Conservation (phyloP, 2,113 vertebrate species). For the Butastur rufipennis region DNA sequence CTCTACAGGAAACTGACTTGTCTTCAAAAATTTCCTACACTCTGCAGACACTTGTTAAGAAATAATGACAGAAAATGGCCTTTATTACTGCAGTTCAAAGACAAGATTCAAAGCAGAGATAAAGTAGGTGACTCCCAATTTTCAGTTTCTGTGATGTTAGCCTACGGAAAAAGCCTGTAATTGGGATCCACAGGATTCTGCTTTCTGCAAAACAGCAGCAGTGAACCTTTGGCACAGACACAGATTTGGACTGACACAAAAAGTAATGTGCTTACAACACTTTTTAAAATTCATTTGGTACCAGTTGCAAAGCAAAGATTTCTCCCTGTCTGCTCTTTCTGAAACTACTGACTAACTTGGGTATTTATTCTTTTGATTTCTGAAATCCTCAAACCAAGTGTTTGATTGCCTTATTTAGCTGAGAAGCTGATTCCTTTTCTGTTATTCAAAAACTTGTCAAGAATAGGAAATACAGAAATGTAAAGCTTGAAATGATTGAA, state of each 20-base stretch:
- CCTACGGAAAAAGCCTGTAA: neutral
- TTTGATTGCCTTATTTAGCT: neutral
- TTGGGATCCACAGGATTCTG: constrained; percentile 21
- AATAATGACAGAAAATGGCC: constrained; percentile 47
- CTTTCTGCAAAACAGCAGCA: neutral
- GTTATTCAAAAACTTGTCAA: neutral
- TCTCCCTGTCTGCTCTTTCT: neutral
- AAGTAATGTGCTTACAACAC: neutral
- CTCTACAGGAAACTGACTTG: constrained; percentile 36
- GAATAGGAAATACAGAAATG: neutral
- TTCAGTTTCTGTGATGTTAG: constrained; percentile 2
- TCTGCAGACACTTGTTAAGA: constrained; percentile 41
- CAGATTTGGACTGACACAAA: neutral
- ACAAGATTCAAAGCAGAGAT: constrained; percentile 28
- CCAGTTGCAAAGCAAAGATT: neutral
- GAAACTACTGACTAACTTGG: neutral
- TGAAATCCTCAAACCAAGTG: neutral
- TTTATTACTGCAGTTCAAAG: constrained; percentile 43
- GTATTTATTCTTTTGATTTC: constrained; percentile 3
- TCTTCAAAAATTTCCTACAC: constrained; percentile 34
- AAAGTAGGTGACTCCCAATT: constrained; percentile 43
- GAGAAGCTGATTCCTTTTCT: neutral
- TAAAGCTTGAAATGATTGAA: neutral
- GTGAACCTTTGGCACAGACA: neutral
- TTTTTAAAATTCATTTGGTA: constrained; percentile 18